phyloP scores from a whole-genome alignment of 2,797 vertebrate species.

The Alouatta caraya region DNA sequence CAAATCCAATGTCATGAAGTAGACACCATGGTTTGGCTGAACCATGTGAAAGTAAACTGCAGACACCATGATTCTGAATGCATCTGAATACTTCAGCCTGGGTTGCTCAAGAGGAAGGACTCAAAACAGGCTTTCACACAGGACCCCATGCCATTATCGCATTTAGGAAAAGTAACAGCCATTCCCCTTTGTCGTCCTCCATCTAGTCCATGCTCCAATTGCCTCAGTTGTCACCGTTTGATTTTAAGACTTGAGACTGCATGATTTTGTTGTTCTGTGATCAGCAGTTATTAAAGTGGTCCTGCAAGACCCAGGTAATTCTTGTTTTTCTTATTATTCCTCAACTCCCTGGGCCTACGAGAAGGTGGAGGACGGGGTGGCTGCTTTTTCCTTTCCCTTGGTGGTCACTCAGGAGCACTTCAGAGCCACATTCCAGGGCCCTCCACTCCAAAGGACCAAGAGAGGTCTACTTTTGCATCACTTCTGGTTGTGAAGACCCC shows the following conservation, averaged over 20 bases:
- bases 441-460: neutral
- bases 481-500: neutral
- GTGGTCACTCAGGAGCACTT: neutral
- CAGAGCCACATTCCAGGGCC: neutral
- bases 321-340: neutral
- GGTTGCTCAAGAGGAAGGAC: neutral
- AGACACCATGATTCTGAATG: neutral
- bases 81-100: neutral
- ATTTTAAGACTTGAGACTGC: neutral
- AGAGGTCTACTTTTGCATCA: neutral
- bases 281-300: neutral
- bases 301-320: neutral
- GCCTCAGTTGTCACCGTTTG: neutral
- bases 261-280: neutral
- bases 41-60: neutral
- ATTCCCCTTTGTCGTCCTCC: neutral
- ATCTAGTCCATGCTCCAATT: neutral
- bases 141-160: neutral
- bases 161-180: neutral
- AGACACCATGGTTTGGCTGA: neutral
- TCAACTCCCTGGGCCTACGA: neutral
- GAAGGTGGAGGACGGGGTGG: neutral
- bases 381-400: neutral
- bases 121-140: too few relatives aligned
- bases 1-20: neutral